Conservation (phyloP, 2,113 vertebrate species). For the Prinia subflava region DNA sequence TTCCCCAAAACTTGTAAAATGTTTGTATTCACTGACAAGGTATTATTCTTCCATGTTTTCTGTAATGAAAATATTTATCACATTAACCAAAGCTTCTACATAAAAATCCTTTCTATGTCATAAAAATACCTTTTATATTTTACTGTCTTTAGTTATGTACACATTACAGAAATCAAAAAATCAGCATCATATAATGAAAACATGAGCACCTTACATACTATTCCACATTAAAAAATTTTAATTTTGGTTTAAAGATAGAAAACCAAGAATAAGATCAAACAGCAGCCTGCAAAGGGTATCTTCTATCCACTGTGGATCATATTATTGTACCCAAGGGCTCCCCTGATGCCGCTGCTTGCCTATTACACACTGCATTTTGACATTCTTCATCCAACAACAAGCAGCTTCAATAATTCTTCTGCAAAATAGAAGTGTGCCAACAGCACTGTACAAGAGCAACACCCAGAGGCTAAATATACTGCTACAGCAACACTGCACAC, state of each 20-base stretch:
- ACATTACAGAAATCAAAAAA: neutral
- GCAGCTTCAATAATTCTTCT: neutral
- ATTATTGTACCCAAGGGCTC: neutral
- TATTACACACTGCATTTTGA: neutral
- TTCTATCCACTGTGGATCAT: neutral
- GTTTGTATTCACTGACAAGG: neutral
- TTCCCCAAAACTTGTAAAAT: neutral
- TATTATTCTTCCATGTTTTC: neutral
- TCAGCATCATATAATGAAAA: neutral
- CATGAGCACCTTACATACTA: neutral
- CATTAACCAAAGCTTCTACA: neutral
- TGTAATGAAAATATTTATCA: neutral
- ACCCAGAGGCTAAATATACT: conserved; percentile 63
- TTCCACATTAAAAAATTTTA: neutral
- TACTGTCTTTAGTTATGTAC: neutral
- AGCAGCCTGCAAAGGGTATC: neutral
- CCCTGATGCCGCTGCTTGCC: neutral
- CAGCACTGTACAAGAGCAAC: conserved; percentile 38
- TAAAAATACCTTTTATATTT: neutral
- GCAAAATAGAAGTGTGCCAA: neutral
- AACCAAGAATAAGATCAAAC: neutral
- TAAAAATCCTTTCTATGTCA: neutral
- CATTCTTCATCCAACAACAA: neutral
- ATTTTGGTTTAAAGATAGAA: neutral
- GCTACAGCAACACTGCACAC: conserved; percentile 18